Percentiles rank a stretch among this genome's conserved stretches.
Evolutionary conservation across 2,797 vertebrate species (phyloP).

Genomic region (Propithecus perrieri): DNA sequence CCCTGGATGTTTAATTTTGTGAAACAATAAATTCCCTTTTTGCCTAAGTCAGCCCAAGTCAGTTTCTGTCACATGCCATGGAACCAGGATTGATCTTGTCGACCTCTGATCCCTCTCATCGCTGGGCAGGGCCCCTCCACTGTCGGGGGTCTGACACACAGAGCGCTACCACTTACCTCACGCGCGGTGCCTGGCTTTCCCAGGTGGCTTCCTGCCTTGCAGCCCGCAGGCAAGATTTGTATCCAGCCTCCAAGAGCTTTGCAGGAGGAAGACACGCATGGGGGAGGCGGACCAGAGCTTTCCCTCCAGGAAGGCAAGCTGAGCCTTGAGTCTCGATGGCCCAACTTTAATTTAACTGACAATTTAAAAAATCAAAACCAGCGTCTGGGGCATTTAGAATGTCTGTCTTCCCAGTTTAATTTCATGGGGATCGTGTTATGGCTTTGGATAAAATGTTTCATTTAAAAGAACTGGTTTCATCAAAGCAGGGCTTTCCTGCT

Average conservation of each 20-base stretch:
- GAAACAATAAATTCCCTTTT: background rate
- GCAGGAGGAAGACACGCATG: background rate
- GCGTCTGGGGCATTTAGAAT: constrained; percentile 62
- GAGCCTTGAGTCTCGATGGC: constrained; percentile 2
- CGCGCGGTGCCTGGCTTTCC: background rate
- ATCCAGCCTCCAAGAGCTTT: background rate
- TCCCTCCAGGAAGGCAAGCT: background rate
- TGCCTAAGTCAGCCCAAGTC: background rate
- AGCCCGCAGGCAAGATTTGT: background rate
- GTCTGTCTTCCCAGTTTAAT: constrained; percentile 68
- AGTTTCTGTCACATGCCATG: background rate
- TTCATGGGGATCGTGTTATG: constrained; percentile 55
- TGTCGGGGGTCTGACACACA: background rate
- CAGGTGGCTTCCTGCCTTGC: background rate
- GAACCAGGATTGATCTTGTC: background rate
- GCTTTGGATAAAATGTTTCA: constrained; percentile 72
- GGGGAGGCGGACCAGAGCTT: background rate
- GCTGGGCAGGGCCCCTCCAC: background rate
- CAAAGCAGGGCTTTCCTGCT: constrained; percentile 54
- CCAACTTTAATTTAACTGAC: constrained; percentile 76
- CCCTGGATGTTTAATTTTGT: background rate
- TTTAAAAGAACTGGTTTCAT: constrained; percentile 72
- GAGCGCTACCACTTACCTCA: background rate
- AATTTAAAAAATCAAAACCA: constrained; percentile 70
- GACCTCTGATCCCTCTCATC: background rate